These are phyloP conservation scores for Meta bourneti DNA, from an alignment of 2,888 invertebrate genomes.

Conservation along the genomic window DNA sequence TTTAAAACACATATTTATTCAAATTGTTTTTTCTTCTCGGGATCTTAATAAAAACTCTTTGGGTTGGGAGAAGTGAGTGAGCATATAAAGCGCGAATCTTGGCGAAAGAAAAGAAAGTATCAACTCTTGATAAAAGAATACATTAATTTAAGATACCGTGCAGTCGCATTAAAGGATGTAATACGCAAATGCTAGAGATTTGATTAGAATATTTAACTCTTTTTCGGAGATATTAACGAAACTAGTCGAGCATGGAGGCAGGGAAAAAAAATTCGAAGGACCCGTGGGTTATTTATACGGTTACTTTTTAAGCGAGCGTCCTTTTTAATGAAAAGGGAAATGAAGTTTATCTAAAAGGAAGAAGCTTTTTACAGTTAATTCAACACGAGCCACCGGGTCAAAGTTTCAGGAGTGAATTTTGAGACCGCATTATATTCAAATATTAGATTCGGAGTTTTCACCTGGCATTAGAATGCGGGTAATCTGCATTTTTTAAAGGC, in stretches of 20 bases:
- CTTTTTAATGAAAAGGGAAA: conserved; percentile 1
- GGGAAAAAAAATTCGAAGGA: not conserved
- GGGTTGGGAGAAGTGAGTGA: conserved; percentile 54
- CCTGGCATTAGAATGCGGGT: not conserved
- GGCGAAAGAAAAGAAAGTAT: not conserved
- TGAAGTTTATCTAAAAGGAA: not conserved
- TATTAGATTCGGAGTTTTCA: not conserved
- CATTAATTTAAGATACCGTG: conserved; percentile 40
- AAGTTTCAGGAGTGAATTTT: not conserved
- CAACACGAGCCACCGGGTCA: not conserved
- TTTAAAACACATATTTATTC: conserved; percentile 28
- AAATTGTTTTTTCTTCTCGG: conserved; percentile 18
- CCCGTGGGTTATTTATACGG: not conserved
- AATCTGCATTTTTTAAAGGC: not conserved
- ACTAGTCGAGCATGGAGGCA: conserved; percentile 8
- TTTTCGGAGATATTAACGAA: conserved; percentile 20
- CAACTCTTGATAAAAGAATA: conserved; percentile 34
- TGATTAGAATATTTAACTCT: conserved; percentile 54
- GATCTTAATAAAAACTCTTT: conserved; percentile 54
- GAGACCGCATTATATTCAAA: not conserved
- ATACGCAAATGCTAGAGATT: conserved; percentile 44
- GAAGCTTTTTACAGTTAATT: not conserved
- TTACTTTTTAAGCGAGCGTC: not conserved
- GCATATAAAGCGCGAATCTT: conserved; percentile 51
- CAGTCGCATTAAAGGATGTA: conserved; percentile 39